phyloP scores from a whole-genome alignment of 2,113 vertebrate genomes.

The Mugil cephalus region DNA sequence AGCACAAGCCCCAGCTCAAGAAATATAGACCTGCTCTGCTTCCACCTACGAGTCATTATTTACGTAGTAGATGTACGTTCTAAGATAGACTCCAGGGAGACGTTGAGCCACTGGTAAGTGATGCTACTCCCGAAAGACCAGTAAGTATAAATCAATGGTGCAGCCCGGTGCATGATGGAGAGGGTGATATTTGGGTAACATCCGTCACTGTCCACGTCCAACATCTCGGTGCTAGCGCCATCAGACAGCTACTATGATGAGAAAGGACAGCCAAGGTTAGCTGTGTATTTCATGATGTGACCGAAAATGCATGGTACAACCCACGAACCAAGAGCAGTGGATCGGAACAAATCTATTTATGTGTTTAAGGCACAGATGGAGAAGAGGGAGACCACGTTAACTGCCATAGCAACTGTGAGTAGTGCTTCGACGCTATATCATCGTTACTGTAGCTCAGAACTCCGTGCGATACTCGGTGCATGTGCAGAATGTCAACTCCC shows the following conservation, averaged over 20 bases:
- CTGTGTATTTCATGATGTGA: conserved; percentile 15
- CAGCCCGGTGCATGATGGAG: conserved; percentile 67
- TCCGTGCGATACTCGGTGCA: conserved; percentile 54
- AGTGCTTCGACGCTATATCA: not conserved
- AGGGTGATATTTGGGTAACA: conserved; percentile 61
- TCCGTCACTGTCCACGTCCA: conserved; percentile 70
- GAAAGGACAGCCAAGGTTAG: conserved; percentile 69
- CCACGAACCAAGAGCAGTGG: conserved; percentile 2
- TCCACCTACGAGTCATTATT: conserved; percentile 62
- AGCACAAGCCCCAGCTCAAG: conserved; percentile 31
- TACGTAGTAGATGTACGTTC: conserved; percentile 38
- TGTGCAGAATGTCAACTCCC: conserved; percentile 67
- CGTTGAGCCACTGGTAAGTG: conserved; percentile 61
- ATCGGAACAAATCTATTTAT: conserved; percentile 36
- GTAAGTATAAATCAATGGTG: conserved; percentile 74
- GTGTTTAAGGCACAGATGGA: conserved; percentile 19
- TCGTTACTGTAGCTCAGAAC: conserved; percentile 46
- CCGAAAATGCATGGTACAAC: not conserved
- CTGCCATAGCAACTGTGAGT: conserved; percentile 30
- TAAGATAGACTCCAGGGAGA: conserved; percentile 50
- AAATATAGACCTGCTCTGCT: conserved; percentile 58
- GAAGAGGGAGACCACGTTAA: conserved; percentile 8
- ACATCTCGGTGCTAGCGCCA: conserved; percentile 39
- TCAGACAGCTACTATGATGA: conserved; percentile 53
- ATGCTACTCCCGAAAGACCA: conserved; percentile 60